phyloP scores from a whole-genome alignment of 2,797 vertebrate genomes.

The Microctenopoma lineatum region DNA sequence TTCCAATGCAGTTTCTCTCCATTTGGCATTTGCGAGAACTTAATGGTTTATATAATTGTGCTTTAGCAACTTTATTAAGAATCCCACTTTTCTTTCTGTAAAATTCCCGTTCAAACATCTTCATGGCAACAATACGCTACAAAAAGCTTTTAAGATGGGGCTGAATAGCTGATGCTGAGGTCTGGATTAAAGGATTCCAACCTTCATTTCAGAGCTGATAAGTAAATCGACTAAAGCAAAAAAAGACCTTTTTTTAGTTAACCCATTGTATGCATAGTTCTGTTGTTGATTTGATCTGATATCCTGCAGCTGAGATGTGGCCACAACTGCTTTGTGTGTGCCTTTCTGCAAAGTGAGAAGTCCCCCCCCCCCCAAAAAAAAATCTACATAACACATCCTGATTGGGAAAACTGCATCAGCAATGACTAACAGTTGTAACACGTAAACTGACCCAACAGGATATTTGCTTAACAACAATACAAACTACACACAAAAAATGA shows the following conservation, averaged over 20 bases:
- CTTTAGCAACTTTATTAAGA: not conserved
- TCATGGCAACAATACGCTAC: too few relatives aligned
- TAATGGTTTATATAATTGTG: not conserved
- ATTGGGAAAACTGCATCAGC: slow-evolving; percentile 3
- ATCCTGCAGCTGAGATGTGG: not conserved
- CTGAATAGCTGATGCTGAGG: too few relatives aligned
- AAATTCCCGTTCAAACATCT: not conserved
- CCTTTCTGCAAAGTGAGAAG: not conserved
- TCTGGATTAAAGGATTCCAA: not conserved
- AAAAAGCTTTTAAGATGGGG: too few relatives aligned
- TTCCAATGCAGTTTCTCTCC: not conserved
- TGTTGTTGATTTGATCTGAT: not conserved
- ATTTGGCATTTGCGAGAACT: not conserved
- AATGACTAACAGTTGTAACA: not conserved
- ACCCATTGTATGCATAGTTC: not conserved
- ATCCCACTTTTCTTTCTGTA: not conserved
- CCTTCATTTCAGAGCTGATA: not conserved
- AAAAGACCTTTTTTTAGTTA: too few relatives aligned
- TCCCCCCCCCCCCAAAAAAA: slow-evolving; percentile 5
- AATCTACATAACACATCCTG: not conserved
- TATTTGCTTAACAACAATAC: slow-evolving; percentile 46
- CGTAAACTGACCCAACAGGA: slow-evolving; percentile 13
- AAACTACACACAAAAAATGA: slow-evolving; percentile 23
- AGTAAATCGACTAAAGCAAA: too few relatives aligned
- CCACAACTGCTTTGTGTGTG: not conserved